phyloP scores from a whole-genome alignment of 2,113 vertebrate genomes.

The Cyanocitta stelleri region DNA sequence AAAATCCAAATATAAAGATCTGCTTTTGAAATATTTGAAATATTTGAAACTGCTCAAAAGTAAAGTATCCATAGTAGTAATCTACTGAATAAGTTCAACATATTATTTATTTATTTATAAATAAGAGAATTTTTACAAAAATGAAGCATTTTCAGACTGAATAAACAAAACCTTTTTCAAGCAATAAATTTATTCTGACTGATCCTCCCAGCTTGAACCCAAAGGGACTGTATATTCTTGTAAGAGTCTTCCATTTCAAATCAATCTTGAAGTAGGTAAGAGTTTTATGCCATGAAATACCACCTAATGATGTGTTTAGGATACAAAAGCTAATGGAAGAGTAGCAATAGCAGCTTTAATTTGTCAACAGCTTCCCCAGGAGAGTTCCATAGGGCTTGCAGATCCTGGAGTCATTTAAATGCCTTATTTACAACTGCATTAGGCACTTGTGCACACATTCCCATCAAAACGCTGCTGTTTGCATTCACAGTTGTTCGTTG shows the following conservation, averaged over 20 bases:
- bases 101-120: conserved; percentile 29
- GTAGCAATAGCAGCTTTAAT: conserved; percentile 36
- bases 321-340: conserved; percentile 45
- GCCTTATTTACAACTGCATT: conserved; percentile 35
- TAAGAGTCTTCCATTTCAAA: conserved; percentile 36
- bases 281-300: conserved; percentile 45
- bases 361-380: conserved; percentile 50
- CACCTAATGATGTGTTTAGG: conserved; percentile 57
- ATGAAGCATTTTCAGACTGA: neutral
- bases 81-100: neutral
- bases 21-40: neutral
- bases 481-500: neutral
- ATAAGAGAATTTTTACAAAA: neutral
- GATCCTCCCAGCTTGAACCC: conserved; percentile 30
- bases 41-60: neutral
- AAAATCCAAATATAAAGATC: neutral
- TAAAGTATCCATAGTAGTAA: neutral
- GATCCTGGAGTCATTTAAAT: conserved; percentile 39
- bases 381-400: conserved; percentile 28
- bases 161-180: neutral
- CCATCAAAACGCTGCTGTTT: neutral
- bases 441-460: neutral
- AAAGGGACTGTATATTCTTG: conserved; percentile 12
- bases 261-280: conserved; percentile 48
- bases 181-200: neutral